Percentiles rank a stretch among this genome's conserved stretches.
Evolutionary conservation across 2,888 invertebrate species (phyloP).

Genomic region (Drosophila lutescens): DNA sequence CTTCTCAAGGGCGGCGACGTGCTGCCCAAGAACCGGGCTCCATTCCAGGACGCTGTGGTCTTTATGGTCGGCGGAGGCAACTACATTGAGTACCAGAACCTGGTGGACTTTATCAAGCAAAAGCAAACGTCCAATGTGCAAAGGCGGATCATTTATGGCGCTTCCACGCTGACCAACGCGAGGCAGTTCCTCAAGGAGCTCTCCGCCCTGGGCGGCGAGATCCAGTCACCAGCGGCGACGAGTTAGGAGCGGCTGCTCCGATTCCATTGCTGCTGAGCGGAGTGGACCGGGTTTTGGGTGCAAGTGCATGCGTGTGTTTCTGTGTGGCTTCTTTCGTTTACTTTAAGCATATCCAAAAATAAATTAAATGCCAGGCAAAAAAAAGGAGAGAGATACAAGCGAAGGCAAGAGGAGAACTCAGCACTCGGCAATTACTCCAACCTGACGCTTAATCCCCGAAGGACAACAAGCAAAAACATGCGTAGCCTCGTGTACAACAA

Average conservation of each 20-base stretch:
- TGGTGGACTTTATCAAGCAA: constrained; percentile 97
- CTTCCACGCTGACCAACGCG: constrained; percentile 96
- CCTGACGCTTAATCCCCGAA: constrained; percentile 75
- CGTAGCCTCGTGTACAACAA: constrained; percentile 72
- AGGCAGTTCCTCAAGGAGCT: constrained; percentile 97
- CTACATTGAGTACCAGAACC: constrained; percentile 99
- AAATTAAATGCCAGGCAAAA: constrained; percentile 75
- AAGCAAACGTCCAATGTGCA: constrained; percentile 88
- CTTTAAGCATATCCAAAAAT: constrained; percentile 77
- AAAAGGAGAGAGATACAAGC: not conserved
- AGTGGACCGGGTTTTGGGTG: constrained; percentile 36
- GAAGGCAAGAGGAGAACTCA: no score
- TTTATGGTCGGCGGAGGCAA: constrained; percentile 97
- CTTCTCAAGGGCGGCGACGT: constrained; percentile 90
- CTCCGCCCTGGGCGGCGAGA: constrained; percentile 91
- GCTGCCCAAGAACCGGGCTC: constrained; percentile 87
- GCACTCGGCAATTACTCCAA: constrained; percentile 71
- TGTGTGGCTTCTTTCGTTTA: constrained; percentile 61
- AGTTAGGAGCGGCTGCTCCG: constrained; percentile 77
- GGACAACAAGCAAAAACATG: constrained; percentile 77
- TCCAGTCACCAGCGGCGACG: constrained; percentile 83
- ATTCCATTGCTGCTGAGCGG: constrained; percentile 64
- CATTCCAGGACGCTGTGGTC: constrained; percentile 94
- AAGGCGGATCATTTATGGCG: constrained; percentile 96
- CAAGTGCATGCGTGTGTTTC: constrained; percentile 26